Evolutionary conservation across 1,140 invertebrate genomes (phyloP), one percentile per base, ranked within the genome.

Genomic region (Hyposmocoma kahamanoa): DNA sequence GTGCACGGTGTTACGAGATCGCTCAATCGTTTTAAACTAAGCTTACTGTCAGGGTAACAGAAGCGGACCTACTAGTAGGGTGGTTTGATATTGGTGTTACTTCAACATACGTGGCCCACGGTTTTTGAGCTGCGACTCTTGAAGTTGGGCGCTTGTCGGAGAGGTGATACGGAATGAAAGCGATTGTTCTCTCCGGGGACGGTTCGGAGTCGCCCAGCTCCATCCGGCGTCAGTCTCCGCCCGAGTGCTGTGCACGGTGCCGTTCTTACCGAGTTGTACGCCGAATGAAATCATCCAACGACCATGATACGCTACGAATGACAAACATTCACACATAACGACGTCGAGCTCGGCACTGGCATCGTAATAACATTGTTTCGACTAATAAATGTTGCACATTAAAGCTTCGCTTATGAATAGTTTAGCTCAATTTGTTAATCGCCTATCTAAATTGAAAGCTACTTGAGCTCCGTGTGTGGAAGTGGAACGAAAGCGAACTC

Each of bases 401-500:
- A 72, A 78, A 84, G 80, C 77, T 79, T 76, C 69, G 72, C 72
- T 74, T 71, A 68, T 59, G 65, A 63, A 62, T 72, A 66, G 43
- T 47, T 70, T 59, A 70, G 67, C 69, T 73, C 70, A 84, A 84
- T 84, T 84, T 84, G 73, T 84, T 81, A 83, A 72, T 78, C 67
- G 71, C 80, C 80, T 84, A 84, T 84, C 80, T 84, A 84, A 81
- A 52, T 72, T 65, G 68, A 65, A 71, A 76, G 65, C 67, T 72
- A 78, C 65, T 72, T 59, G 74, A 69, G 69, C 61, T 52, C 58
- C 55, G 57, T 48, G 28, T 59, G 59, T 57, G 53, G 50, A 51
- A 56, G 56, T 55, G 51, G 56, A 61, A 61, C 56, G 62, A 46
- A 46, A 39, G 55, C 58, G 55, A 63, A 53, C 63, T 60, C 70